A percentile compares a stretch with the other conserved stretches of the same genome.
phyloP scores from a whole-genome alignment of 23 tunicate genomes.

The Phallusia fumigata region DNA sequence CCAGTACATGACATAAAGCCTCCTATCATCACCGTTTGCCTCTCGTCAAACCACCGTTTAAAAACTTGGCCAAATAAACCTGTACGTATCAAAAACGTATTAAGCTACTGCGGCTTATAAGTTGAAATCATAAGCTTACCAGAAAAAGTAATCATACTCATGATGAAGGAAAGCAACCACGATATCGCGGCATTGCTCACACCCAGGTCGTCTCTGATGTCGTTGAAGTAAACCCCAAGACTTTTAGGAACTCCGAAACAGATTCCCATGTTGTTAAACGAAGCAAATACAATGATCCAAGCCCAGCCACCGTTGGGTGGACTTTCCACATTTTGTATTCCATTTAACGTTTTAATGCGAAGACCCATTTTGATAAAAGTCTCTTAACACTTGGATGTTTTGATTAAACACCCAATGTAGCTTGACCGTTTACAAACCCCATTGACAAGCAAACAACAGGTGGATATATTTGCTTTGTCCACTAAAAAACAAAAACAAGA shows the following conservation, averaged over 20 bases:
- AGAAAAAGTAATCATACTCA: slow-evolving; percentile 30
- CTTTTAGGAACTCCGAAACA: slow-evolving; percentile 30
- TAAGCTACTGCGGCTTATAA: background rate
- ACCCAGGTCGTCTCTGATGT: slow-evolving; percentile 41
- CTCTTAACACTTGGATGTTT: no score
- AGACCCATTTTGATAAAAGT: background rate
- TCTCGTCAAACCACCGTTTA: slow-evolving; percentile 22
- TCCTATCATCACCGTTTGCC: slow-evolving; percentile 35
- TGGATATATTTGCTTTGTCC: no score
- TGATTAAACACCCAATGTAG: no score
- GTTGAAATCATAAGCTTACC: slow-evolving; percentile 10
- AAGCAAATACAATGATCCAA: slow-evolving; percentile 48
- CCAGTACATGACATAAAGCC: slow-evolving; percentile 50
- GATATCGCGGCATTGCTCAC: slow-evolving; percentile 49
- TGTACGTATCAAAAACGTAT: background rate
- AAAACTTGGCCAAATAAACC: slow-evolving; percentile 25
- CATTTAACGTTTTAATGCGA: background rate
- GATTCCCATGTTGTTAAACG: slow-evolving; percentile 29
- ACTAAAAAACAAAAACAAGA: no score
- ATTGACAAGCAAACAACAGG: no score
- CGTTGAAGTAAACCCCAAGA: slow-evolving; percentile 49
- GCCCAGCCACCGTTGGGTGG: slow-evolving; percentile 77
- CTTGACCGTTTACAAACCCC: no score
- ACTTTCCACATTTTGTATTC: background rate
- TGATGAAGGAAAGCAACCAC: slow-evolving; percentile 29